Conservation (phyloP, 2,797 vertebrate genomes). For the Morus bassanus region DNA sequence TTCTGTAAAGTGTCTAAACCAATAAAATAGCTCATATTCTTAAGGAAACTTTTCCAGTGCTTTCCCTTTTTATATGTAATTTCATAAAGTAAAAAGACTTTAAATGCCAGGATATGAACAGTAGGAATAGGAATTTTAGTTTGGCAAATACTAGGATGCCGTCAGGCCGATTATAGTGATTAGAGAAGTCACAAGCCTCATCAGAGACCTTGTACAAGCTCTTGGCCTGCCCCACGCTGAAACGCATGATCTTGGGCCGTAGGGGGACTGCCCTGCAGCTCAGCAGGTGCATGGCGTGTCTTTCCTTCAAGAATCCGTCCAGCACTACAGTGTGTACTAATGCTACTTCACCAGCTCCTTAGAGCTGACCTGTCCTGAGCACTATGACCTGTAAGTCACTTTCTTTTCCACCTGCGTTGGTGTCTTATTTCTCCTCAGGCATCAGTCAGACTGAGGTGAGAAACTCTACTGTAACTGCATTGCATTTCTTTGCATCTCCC, state of each 20-base stretch:
- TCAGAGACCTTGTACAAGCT: background rate
- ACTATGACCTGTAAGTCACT: background rate
- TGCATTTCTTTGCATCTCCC: background rate
- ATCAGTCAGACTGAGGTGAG: background rate
- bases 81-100: background rate
- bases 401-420: background rate
- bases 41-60: constrained; percentile 29
- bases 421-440: background rate
- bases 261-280: background rate
- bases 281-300: background rate
- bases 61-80: constrained; percentile 32
- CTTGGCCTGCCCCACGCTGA: background rate
- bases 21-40: constrained; percentile 56
- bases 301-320: background rate
- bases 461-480: background rate
- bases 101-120: background rate
- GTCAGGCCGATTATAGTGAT: background rate
- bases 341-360: background rate
- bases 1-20: constrained; percentile 46
- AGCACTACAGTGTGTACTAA: background rate
- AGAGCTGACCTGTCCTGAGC: background rate
- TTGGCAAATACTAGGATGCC: background rate
- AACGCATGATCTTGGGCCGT: fast-evolving
- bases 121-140: background rate
- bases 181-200: background rate